Base-by-base conservation (phyloP, 2,888 invertebrate species). In the Suillia variegata region DNA sequence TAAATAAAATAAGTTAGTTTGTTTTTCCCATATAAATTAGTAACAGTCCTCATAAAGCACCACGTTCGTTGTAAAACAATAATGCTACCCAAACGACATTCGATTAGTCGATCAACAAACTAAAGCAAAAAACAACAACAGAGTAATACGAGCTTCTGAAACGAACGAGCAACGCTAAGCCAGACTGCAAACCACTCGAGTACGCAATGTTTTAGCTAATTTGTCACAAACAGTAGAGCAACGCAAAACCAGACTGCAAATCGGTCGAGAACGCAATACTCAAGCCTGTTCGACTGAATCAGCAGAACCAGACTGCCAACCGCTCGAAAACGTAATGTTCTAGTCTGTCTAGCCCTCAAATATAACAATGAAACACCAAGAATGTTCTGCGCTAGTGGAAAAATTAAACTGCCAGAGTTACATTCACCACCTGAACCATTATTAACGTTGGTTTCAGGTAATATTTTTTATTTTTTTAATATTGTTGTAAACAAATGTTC, bases 341-440 rank as follows among this genome's bases (percentile, higher is more conserved):
- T 56, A 63, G 54, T 61, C 55, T 52, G 59, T 51, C n/a, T n/a
- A 59, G 58, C 59, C 53, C 51, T 56, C 3, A 33, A 51, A 13
- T 51, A n/a, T 31, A 13, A 15, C 5, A 24, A 6, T 13, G 51
- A 45, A 58, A 58, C 45, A 49, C 58, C 57, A 17, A 58, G 58
- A 20, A 21, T 58, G 31, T 62, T 54, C 47, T 56, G 48, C 20
- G 31, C 56, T 2, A 18, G 26, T 55, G 55, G 45, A 2, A 61
- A 61, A 49, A 42, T 57, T 49, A 58, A 57, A 61, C 31, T 61
- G 54, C 49, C 45, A 18, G 54, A 24, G 21, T 54, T 61, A 51
- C 21, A 20, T 54, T 33, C 53, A 31, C 54, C 57, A 31, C 57
- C 54, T 31, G 57, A 57, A 49, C 54, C 57, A 54, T 50, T 57